Evolutionary conservation across 2,113 vertebrate genomes (phyloP).

Genomic region (Phasianus colchicus): DNA sequence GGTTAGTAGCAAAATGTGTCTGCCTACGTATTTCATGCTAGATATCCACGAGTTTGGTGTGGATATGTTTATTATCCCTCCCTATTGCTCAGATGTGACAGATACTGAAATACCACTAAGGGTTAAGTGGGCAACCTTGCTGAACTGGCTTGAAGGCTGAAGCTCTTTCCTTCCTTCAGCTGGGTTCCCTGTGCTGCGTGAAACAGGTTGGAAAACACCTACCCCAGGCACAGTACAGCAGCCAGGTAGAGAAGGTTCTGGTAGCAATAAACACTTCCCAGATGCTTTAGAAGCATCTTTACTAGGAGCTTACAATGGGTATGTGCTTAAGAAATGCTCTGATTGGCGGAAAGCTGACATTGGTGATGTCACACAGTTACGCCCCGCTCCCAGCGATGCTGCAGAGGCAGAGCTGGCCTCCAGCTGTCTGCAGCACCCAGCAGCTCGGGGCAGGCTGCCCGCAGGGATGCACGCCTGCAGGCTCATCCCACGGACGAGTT

Average conservation of each 20-base stretch:
- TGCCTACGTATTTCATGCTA: neutral
- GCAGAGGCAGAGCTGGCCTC: neutral
- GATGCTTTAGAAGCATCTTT: neutral
- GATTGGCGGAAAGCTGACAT: rapidly evolving
- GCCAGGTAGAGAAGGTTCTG: neutral
- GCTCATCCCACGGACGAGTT: neutral
- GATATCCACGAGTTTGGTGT: neutral
- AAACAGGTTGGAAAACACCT: neutral
- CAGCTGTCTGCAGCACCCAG: neutral
- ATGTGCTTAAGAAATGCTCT: neutral
- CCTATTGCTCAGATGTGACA: neutral
- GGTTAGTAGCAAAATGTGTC: neutral
- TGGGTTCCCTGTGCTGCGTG: neutral
- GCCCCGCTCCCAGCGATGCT: rapidly evolving
- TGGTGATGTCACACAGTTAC: neutral
- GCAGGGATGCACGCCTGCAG: too few species aligned
- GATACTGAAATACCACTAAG: neutral
- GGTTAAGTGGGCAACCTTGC: neutral
- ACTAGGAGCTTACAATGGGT: rapidly evolving
- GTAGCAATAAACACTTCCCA: neutral
- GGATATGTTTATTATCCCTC: neutral
- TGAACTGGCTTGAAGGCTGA: neutral
- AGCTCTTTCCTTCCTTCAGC: neutral
- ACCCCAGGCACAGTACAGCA: neutral
- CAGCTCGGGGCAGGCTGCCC: too few species aligned